phyloP scores from a whole-genome alignment of 1,140 invertebrate genomes.

The Platyura marginata region DNA sequence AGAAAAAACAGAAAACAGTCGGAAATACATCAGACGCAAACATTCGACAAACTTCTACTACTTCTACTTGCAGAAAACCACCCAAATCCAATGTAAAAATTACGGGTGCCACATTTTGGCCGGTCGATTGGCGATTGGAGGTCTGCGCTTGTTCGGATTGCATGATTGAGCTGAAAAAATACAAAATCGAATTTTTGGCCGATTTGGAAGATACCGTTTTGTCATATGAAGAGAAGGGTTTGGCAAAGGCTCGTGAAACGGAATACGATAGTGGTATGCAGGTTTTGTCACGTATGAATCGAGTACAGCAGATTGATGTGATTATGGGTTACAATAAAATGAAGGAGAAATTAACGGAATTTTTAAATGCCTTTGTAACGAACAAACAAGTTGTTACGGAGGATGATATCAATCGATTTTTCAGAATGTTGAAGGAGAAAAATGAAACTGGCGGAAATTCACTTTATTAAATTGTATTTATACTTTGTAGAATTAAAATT shows the following conservation, averaged over 20 bases:
- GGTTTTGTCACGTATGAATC: constrained; percentile 55
- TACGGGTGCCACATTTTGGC: constrained; percentile 37
- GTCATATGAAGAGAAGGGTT: constrained; percentile 68
- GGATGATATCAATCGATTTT: constrained; percentile 84
- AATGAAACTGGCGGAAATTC: too few relatives aligned
- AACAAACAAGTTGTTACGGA: constrained; percentile 71
- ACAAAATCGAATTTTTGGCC: constrained; percentile 49
- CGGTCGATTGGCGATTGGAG: constrained; percentile 48
- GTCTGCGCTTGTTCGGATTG: constrained; percentile 51
- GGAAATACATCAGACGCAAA: constrained; percentile 3
- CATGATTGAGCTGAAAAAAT: constrained; percentile 43
- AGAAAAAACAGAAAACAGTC: constrained; percentile 7
- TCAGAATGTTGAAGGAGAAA: constrained; percentile 23
- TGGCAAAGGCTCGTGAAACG: constrained; percentile 29
- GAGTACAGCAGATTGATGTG: constrained; percentile 67
- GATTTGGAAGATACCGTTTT: constrained; percentile 72
- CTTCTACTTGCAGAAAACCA: background rate
- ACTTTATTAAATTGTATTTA: too few relatives aligned
- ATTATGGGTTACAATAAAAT: constrained; percentile 74
- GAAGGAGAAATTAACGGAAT: constrained; percentile 67
- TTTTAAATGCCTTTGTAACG: constrained; percentile 71
- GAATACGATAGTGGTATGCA: constrained; percentile 59
- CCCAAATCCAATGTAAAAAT: background rate
- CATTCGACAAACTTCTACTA: too few relatives aligned
- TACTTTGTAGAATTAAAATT: too few relatives aligned